Percentiles rank a stretch among this genome's conserved stretches.
Evolutionary conservation across 2,888 invertebrate species (phyloP).

Genomic region (Anagyrus pseudococci): DNA sequence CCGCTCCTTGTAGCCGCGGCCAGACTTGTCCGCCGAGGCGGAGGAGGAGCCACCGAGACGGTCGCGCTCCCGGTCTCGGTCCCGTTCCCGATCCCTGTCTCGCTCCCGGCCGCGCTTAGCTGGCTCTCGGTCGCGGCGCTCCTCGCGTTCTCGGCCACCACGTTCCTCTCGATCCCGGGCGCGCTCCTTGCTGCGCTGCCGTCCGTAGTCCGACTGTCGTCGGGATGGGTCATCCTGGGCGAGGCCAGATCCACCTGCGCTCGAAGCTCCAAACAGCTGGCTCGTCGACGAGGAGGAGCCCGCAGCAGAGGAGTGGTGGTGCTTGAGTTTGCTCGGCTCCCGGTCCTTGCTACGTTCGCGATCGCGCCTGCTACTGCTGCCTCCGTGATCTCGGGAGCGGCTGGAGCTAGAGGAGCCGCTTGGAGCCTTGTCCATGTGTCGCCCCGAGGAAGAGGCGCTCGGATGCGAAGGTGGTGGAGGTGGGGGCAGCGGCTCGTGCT

Average conservation of each 20-base stretch:
- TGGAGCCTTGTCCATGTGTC: conserved; percentile 21
- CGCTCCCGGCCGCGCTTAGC: conserved; percentile 58
- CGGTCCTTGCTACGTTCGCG: conserved; percentile 54
- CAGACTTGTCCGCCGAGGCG: conserved; percentile 15
- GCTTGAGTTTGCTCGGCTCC: conserved; percentile 45
- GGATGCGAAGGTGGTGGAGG: neutral
- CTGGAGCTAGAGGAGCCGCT: neutral
- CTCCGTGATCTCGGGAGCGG: conserved; percentile 10
- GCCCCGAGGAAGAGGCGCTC: neutral
- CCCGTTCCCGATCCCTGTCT: conserved; percentile 58
- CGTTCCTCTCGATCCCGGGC: neutral
- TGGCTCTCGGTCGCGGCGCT: conserved; percentile 50
- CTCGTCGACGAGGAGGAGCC: no score
- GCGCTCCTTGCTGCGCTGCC: conserved; percentile 55
- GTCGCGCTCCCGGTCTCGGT: neutral
- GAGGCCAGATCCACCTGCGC: no score
- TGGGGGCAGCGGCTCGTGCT: conserved; percentile 38
- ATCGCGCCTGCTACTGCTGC: neutral
- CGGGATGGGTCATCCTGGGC: no score
- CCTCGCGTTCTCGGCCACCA: conserved; percentile 16
- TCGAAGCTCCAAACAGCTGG: no score
- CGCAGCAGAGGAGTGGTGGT: no score
- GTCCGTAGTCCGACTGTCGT: conserved; percentile 28
- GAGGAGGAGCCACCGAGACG: neutral
- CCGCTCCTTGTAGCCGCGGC: conserved; percentile 32